These are phyloP conservation scores for Lydus trimaculatus DNA, from an alignment of 2,888 invertebrate genomes.

Conservation along the genomic window DNA sequence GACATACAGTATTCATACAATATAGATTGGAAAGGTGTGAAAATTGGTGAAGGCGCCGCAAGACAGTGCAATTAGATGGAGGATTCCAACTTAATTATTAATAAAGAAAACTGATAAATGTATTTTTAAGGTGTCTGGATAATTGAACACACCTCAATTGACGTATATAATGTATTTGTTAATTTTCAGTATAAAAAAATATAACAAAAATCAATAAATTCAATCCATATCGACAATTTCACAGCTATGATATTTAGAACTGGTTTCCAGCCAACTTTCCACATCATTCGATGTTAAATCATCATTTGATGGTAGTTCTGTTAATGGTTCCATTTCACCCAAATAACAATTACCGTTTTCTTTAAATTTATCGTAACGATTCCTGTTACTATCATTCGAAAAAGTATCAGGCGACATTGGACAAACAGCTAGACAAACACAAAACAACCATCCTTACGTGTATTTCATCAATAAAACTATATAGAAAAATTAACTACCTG, in stretches of 20 bases:
- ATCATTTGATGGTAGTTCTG: slow-evolving; percentile 71
- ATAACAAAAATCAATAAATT: slow-evolving; percentile 17
- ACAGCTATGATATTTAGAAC: slow-evolving; percentile 79
- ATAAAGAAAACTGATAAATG: no score
- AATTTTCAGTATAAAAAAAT: slow-evolving; percentile 1
- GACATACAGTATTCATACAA: no score
- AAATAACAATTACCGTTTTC: slow-evolving; percentile 61
- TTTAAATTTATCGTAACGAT: slow-evolving; percentile 47
- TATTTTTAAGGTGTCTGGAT: no score
- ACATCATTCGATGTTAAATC: slow-evolving; percentile 72
- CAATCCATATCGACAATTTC: slow-evolving; percentile 70
- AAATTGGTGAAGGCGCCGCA: no score
- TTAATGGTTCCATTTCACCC: slow-evolving; percentile 72
- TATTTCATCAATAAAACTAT: no score
- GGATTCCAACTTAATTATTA: no score
- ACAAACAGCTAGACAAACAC: slow-evolving; percentile 48
- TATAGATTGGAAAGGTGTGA: no score
- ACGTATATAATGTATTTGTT: slow-evolving; percentile 11
- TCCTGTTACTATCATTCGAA: slow-evolving; percentile 50
- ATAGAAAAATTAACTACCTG: slow-evolving; percentile 40
- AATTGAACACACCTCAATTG: background rate
- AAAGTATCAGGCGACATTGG: slow-evolving; percentile 56
- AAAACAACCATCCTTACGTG: background rate
- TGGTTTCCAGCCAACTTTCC: slow-evolving; percentile 77
- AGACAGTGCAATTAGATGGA: no score